Base-by-base conservation (phyloP, 2,888 invertebrate genomes). In the Megaustenia siamemsis region DNA sequence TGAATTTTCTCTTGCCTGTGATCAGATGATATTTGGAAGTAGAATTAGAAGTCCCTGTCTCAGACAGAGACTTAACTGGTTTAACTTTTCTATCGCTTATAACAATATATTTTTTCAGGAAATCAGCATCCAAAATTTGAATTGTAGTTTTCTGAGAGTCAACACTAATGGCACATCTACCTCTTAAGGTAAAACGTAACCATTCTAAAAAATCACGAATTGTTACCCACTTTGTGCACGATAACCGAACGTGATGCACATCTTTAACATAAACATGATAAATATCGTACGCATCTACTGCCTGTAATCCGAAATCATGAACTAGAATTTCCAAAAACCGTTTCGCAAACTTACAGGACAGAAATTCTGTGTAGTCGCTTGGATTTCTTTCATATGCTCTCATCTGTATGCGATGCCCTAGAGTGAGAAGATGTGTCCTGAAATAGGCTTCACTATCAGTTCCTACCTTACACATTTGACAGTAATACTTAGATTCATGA, bases 291-390 rank as follows among this genome's bases (percentile, higher is more conserved):
- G 63, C 77, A 77, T 63, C 60, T 40, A 28, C n/a, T n/a, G 40
- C n/a, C 10, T 12, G 15, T n/a, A 32, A 21, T n/a, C 77, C 77
- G n/a, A 77, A 77, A 40, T 28, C 35, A 1, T 77, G 4, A 21
- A 56, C 5, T 1, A 77, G 63, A 24, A 77, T 24, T 21, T 77
- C 40, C 40, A 77, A n/a, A 49, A 77, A 77, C 63, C 63, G 77
- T 43, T 56, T 77, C 6, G 77, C 77, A 77, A 77, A 77, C n/a
- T 63, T 77, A 28, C n/a, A 32, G n/a, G 77, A 77, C 12, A 77
- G 63, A 60, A 35, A 63, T 43, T 77, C 77, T 0, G 77, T 77
- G 60, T 63, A 77, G 32, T 18, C 77, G 28, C 40, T 60, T 56
- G 77, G 38, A 28, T 77, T 63, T n/a, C 38, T n/a, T 4, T 77